phyloP scores from a whole-genome alignment of 2,113 vertebrate genomes.

The Rhinoderma darwinii region DNA sequence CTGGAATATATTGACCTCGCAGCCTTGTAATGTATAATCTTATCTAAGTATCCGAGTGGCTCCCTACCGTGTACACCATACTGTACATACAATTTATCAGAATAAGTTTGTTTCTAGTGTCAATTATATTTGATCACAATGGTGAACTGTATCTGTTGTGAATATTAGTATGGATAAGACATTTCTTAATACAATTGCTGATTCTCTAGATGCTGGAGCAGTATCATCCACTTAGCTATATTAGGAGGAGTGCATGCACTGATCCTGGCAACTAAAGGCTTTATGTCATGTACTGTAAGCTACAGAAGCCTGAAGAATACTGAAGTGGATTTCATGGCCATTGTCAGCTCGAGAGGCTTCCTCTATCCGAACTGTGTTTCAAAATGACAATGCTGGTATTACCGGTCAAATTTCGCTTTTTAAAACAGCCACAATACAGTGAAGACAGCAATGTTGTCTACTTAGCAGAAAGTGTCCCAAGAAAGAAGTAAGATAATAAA shows the following conservation, averaged over 20 bases:
- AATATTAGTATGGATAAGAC: background rate
- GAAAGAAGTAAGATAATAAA: background rate
- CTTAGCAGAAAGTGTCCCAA: background rate
- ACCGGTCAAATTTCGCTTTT: background rate
- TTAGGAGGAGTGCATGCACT: slow-evolving; percentile 13
- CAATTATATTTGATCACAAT: background rate
- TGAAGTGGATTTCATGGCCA: slow-evolving; percentile 23
- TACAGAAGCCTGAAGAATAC: slow-evolving; percentile 1
- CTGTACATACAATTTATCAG: background rate
- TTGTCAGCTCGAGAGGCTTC: slow-evolving; percentile 17
- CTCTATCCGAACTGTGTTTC: background rate
- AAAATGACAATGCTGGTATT: background rate
- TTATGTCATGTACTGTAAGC: slow-evolving; percentile 31
- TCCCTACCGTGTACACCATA: background rate
- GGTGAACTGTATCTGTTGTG: background rate
- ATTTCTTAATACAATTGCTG: background rate
- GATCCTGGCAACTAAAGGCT: slow-evolving; percentile 10
- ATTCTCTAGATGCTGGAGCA: background rate
- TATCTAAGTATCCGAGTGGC: background rate
- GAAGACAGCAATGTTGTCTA: background rate
- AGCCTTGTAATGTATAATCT: background rate
- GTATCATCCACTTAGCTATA: slow-evolving; percentile 26
- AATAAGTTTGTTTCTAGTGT: background rate
- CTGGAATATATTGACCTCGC: background rate
- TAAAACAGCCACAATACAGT: background rate